phyloP scores from a whole-genome alignment of 2,797 vertebrate species.

The Pterois miles region DNA sequence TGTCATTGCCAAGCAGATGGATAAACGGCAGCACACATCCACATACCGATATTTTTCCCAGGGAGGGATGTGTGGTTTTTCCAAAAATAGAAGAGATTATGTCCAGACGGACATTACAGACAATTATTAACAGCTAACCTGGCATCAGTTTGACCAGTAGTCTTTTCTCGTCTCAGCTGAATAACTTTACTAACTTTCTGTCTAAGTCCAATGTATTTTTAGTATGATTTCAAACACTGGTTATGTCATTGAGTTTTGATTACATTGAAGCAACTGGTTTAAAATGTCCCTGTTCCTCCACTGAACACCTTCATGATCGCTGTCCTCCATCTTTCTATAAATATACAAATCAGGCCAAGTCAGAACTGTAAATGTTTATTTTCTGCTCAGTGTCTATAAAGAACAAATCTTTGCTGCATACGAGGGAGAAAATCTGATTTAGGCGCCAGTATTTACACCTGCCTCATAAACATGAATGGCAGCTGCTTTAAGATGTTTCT shows the following conservation, averaged over 20 bases:
- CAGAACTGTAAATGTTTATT: not conserved
- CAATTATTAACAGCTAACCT: conserved; percentile 46
- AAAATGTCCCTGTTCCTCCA: not conserved
- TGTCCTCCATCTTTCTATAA: not conserved
- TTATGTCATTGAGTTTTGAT: not conserved
- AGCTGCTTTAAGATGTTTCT: not conserved
- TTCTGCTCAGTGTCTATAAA: not conserved
- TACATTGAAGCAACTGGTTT: not conserved
- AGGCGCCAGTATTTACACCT: not conserved
- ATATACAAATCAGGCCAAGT: not conserved
- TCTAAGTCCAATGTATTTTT: not conserved
- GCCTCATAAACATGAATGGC: not conserved
- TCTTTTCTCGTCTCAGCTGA: not conserved
- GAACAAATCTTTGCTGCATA: not conserved
- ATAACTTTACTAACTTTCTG: not conserved
- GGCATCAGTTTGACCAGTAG: conserved; percentile 1
- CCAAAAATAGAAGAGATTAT: conserved; percentile 43
- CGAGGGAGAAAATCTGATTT: not conserved
- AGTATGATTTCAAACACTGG: not conserved
- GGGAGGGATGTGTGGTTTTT: conserved; percentile 24
- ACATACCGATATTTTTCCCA: not conserved
- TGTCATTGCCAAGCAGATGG: conserved; percentile 9
- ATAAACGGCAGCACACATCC: conserved; percentile 10
- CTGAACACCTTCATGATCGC: not conserved
- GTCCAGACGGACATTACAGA: conserved; percentile 13